A percentile compares a stretch with the other conserved stretches of the same genome.
phyloP scores from a whole-genome alignment of 2,797 vertebrate genomes.

The Myripristis jacobus region DNA sequence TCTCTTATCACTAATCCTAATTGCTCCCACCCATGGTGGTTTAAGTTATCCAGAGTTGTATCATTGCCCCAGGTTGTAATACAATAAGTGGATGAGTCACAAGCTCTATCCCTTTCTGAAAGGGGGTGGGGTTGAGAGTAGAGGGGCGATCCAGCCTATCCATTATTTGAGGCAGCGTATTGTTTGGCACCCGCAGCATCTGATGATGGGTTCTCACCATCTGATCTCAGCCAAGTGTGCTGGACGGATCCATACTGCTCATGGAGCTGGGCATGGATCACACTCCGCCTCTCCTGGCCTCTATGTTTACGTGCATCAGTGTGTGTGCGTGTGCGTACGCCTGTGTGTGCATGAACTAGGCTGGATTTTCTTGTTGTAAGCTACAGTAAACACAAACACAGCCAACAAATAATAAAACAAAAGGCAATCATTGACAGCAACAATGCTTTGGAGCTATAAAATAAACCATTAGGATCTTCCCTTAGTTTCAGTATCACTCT shows the following conservation, averaged over 20 bases:
- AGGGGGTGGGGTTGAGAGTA: constrained; percentile 27
- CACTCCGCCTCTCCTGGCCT: constrained; percentile 15
- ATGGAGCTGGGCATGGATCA: constrained; percentile 33
- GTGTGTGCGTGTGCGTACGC: constrained; percentile 6
- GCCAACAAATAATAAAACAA: background rate
- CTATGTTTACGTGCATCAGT: background rate
- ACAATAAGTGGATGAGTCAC: constrained; percentile 74
- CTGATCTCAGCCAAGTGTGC: constrained; percentile 51
- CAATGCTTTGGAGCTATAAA: background rate
- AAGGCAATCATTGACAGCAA: background rate
- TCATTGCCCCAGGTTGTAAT: constrained; percentile 68
- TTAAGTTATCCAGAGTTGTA: constrained; percentile 64
- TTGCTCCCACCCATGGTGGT: constrained; percentile 65
- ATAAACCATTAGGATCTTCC: background rate
- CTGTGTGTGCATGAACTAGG: background rate
- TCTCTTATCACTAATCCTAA: constrained; percentile 72
- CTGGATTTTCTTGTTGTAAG: background rate
- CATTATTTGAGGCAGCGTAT: constrained; percentile 66
- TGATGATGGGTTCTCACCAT: constrained; percentile 64
- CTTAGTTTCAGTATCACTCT: constrained; percentile 13
- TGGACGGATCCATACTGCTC: constrained; percentile 16
- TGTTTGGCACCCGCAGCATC: constrained; percentile 63
- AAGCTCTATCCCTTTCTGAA: constrained; percentile 39
- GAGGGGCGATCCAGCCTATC: constrained; percentile 27
- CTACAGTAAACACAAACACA: background rate